These are phyloP conservation scores for Pherbina coryleti DNA, from an alignment of 2,888 invertebrate species.

Conservation along the genomic window DNA sequence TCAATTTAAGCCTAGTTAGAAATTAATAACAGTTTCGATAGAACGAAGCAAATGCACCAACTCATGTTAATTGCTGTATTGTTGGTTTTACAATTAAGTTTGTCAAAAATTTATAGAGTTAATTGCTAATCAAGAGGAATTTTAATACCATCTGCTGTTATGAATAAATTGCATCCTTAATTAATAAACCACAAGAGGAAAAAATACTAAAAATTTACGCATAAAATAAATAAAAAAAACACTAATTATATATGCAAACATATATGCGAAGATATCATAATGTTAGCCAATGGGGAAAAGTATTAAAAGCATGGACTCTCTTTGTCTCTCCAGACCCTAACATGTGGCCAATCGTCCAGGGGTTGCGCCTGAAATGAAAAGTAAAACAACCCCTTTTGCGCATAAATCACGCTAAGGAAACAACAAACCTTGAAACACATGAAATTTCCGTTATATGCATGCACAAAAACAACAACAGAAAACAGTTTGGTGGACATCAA, in stretches of 20 bases:
- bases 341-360: background rate
- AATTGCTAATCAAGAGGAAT: background rate
- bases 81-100: background rate
- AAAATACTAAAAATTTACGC: conserved; percentile 10
- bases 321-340: background rate
- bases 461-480: background rate
- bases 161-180: background rate
- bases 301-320: background rate
- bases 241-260: background rate
- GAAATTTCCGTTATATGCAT: conserved; percentile 19
- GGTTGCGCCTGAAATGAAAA: conserved; percentile 6
- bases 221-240: conserved; percentile 11
- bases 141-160: background rate
- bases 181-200: background rate
- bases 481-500: background rate
- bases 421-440: background rate
- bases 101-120: background rate
- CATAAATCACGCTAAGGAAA: background rate
- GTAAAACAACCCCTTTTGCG: background rate
- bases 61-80: background rate
- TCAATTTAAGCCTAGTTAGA: too few species aligned
- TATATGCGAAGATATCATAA: background rate
- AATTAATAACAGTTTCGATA: too few species aligned
- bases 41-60: too few species aligned
- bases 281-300: background rate